A percentile compares a stretch with the other conserved stretches of the same genome.
phyloP scores from a whole-genome alignment of 2,113 vertebrate genomes.

The Acanthisitta chloris region DNA sequence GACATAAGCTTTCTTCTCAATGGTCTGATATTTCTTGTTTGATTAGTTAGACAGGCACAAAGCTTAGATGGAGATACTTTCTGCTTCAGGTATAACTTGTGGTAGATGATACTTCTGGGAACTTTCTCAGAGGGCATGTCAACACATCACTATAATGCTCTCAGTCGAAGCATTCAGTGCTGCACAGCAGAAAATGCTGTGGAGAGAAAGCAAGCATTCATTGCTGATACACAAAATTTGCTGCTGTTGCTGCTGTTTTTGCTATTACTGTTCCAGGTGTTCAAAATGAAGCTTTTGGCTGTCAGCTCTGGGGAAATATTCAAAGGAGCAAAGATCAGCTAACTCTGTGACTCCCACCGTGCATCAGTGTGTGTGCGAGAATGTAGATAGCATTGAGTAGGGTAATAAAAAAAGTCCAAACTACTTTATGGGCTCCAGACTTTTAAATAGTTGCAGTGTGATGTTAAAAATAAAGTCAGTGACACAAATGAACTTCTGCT shows the following conservation, averaged over 20 bases:
- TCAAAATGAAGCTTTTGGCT: not conserved
- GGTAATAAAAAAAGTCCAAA: not conserved
- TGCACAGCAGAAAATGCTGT: not conserved
- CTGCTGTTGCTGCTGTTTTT: not conserved
- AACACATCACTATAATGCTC: not conserved
- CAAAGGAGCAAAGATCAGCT: not conserved
- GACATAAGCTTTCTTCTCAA: not conserved
- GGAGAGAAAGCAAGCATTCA: not conserved
- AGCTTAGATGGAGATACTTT: not conserved
- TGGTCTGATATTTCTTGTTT: not conserved
- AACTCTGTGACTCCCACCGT: not conserved
- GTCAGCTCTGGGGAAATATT: not conserved
- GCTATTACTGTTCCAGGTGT: conserved; percentile 9
- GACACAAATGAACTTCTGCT: not conserved
- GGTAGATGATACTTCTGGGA: not conserved
- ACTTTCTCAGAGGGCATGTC: not conserved
- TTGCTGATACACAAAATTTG: not conserved
- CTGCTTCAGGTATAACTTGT: not conserved
- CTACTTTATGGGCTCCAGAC: not conserved
- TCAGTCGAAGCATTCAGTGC: not conserved
- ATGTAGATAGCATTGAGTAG: not conserved
- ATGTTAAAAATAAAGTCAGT: not conserved
- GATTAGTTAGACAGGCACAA: not conserved
- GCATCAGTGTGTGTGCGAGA: not conserved
- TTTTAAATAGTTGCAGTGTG: not conserved